These are phyloP conservation scores for Geopemphigus sp. DNA, from an alignment of 1,140 invertebrate species.

Conservation along the genomic window DNA sequence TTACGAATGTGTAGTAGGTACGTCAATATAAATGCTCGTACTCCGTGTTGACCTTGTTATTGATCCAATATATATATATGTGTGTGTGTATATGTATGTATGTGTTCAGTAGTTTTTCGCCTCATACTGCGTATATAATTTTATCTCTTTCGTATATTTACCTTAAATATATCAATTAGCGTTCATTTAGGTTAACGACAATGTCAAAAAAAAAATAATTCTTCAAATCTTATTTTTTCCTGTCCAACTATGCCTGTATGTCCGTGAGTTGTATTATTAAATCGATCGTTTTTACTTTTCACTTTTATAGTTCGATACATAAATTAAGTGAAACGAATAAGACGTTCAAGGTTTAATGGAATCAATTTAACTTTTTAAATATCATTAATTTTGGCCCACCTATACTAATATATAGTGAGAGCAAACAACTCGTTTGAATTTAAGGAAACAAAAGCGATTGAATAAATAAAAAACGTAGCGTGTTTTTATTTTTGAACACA, in stretches of 20 bases:
- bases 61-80: not conserved
- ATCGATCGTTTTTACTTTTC: conserved; percentile 24
- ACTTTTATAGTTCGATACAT: conserved; percentile 17
- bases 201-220: too few species aligned
- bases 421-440: not conserved
- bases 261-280: conserved; percentile 2
- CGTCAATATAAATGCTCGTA: not conserved
- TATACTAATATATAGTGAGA: not conserved
- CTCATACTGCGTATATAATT: not conserved
- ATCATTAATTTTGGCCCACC: not conserved
- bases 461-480: not conserved
- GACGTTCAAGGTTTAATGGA: not conserved
- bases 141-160: too few species aligned
- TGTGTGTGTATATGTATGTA: too few species aligned
- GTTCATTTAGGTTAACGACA: not conserved
- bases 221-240: not conserved
- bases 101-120: not conserved
- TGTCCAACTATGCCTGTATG: too few species aligned
- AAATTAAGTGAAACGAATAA: not conserved
- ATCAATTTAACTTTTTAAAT: not conserved
- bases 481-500: not conserved
- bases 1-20: not conserved
- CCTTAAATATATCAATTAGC: not conserved
- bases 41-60: conserved; percentile 33
- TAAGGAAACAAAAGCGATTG: not conserved